These are phyloP conservation scores for Poeciliopsis prolifica DNA, from an alignment of 2,113 vertebrate genomes.

Conservation along the genomic window DNA sequence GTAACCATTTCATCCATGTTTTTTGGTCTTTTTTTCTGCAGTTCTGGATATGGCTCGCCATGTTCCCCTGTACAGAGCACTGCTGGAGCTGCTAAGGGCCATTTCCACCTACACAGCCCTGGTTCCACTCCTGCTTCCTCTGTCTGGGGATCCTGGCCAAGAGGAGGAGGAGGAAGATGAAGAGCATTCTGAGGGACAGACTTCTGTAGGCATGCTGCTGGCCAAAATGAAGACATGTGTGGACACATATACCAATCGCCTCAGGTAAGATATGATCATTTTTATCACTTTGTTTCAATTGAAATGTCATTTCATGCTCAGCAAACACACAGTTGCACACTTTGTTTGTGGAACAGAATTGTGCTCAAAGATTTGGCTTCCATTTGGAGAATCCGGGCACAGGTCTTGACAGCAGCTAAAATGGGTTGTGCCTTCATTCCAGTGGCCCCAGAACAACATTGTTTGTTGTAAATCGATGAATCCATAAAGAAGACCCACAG, in stretches of 20 bases:
- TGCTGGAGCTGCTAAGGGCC: constrained; percentile 93
- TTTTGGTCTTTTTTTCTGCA: constrained; percentile 52
- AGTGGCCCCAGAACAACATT: no score
- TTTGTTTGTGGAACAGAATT: not conserved
- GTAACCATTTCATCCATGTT: no score
- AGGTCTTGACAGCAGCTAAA: no score
- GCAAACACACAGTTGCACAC: no score
- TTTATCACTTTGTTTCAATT: no score
- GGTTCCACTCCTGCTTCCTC: constrained; percentile 92
- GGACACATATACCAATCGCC: constrained; percentile 96
- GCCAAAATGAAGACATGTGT: constrained; percentile 99
- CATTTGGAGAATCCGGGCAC: not conserved
- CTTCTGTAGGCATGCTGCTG: constrained; percentile 93
- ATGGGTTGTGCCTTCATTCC: no score
- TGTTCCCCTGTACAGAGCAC: constrained; percentile 93
- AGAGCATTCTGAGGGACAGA: constrained; percentile 89
- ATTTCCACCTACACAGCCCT: constrained; percentile 92
- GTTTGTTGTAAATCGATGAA: no score
- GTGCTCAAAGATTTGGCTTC: not conserved
- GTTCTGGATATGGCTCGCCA: constrained; percentile 98
- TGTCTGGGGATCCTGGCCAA: constrained; percentile 85
- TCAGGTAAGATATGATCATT: constrained; percentile 78
- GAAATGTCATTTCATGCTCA: no score
- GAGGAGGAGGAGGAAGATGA: constrained; percentile 88
- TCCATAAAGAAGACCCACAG: not conserved